A percentile compares a stretch with the other conserved stretches of the same genome.
Conservation (phyloP, 2,888 invertebrate species). For the Stenichneumon culpator region DNA sequence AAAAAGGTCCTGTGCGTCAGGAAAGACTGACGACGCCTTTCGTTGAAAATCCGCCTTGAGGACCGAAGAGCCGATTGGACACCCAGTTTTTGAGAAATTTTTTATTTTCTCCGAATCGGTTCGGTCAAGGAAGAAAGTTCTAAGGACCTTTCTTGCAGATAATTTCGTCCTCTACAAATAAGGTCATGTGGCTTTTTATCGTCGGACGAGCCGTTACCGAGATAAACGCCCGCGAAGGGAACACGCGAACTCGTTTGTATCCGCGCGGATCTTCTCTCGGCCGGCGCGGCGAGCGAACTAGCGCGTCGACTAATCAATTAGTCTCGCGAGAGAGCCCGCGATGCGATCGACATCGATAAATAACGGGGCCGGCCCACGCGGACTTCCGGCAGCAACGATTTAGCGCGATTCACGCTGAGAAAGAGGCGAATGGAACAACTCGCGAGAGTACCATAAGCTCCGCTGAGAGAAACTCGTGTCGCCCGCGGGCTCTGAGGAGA, state of each 20-base stretch:
- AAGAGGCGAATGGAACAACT: constrained; percentile 18
- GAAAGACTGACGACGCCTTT: no score
- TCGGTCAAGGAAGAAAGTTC: neutral
- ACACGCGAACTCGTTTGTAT: constrained; percentile 23
- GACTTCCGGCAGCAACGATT: constrained; percentile 64
- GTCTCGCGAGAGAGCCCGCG: constrained; percentile 56
- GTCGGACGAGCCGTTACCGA: neutral
- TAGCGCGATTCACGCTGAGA: constrained; percentile 51
- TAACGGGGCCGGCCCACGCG: constrained; percentile 64
- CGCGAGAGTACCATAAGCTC: neutral
- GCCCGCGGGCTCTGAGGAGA: neutral
- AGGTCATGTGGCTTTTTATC: neutral
- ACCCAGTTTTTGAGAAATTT: no score
- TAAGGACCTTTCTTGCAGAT: neutral
- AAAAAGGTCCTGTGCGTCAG: no score
- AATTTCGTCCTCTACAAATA: neutral
- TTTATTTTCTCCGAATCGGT: no score
- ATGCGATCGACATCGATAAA: constrained; percentile 65
- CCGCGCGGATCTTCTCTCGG: constrained; percentile 39
- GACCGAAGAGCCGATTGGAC: no score
- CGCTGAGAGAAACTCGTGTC: neutral
- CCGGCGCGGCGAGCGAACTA: constrained; percentile 47
- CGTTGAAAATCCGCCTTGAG: no score
- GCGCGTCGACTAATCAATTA: constrained; percentile 70
- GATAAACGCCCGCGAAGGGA: neutral